These are phyloP conservation scores for Gymnocephalus cernua DNA, from an alignment of 2,113 vertebrate species.

Conservation along the genomic window DNA sequence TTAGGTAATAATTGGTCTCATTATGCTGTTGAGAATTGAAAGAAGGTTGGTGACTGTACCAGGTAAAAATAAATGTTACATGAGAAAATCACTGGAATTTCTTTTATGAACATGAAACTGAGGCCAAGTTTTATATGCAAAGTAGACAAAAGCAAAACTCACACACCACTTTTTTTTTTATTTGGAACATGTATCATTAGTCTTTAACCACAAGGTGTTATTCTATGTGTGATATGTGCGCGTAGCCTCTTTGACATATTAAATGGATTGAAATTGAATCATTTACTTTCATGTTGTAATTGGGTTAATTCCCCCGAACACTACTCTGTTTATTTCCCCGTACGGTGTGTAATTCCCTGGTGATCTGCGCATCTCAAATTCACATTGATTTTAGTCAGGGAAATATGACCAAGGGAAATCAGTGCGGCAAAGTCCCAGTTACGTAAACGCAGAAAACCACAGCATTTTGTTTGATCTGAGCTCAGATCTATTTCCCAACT, in stretches of 20 bases:
- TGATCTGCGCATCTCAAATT: constrained; percentile 35
- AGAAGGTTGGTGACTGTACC: constrained; percentile 26
- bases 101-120: not conserved
- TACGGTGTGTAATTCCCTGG: constrained; percentile 18
- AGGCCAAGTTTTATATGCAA: constrained; percentile 5
- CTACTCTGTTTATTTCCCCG: constrained; percentile 22
- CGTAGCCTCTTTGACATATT: not conserved
- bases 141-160: not conserved
- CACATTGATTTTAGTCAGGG: constrained; percentile 18
- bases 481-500: not conserved
- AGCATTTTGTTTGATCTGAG: constrained; percentile 38
- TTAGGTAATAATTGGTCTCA: constrained; percentile 56
- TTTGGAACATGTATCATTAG: not conserved
- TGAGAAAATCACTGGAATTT: constrained; percentile 19
- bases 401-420: constrained; percentile 52
- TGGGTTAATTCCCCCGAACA: constrained; percentile 39
- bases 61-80: constrained; percentile 29
- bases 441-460: constrained; percentile 30
- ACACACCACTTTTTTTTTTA: not conserved
- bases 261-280: not conserved
- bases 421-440: constrained; percentile 8
- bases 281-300: constrained; percentile 19
- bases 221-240: not conserved
- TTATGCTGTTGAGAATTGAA: constrained; percentile 65
- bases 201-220: not conserved